A percentile compares a stretch with the other conserved stretches of the same genome.
Conservation (phyloP, 2,113 vertebrate species). For the western clawed frog (Xenopus tropicalis) region DNA sequence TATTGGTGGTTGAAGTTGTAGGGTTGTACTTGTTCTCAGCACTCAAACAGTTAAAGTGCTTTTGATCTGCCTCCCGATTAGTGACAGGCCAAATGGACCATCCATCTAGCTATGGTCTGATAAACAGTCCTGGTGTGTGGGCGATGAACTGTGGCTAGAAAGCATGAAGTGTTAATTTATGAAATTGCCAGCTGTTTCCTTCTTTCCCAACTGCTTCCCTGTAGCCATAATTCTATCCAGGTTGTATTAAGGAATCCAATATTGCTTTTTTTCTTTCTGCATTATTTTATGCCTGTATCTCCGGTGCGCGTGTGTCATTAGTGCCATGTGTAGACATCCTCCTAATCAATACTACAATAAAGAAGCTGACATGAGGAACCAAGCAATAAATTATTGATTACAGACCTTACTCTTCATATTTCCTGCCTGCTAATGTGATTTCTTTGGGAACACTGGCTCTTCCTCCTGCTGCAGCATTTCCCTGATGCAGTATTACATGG, state of each 20-base stretch:
- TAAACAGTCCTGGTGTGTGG: not conserved
- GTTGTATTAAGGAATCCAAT: not conserved
- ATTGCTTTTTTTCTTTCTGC: constrained; percentile 29
- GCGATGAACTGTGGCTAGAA: not conserved
- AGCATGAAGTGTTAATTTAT: not conserved
- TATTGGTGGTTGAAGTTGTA: no score
- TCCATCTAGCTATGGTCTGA: not conserved
- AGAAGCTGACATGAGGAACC: constrained; percentile 71
- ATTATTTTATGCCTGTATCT: constrained; percentile 27
- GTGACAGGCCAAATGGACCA: not conserved
- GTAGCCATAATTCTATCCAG: not conserved
- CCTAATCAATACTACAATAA: constrained; percentile 76
- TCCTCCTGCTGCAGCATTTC: not conserved
- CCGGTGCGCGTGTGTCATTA: constrained; percentile 47
- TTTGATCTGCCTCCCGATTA: no score
- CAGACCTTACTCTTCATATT: constrained; percentile 57
- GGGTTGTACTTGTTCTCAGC: no score
- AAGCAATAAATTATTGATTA: constrained; percentile 85
- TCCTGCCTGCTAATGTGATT: constrained; percentile 52
- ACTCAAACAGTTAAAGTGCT: no score
- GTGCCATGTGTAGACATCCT: constrained; percentile 50
- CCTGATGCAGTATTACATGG: no score
- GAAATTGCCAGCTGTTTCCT: not conserved
- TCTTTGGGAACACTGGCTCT: not conserved
- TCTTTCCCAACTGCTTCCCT: not conserved